Conservation (phyloP, 2,797 vertebrate genomes). For the Alfaro cultratus region DNA sequence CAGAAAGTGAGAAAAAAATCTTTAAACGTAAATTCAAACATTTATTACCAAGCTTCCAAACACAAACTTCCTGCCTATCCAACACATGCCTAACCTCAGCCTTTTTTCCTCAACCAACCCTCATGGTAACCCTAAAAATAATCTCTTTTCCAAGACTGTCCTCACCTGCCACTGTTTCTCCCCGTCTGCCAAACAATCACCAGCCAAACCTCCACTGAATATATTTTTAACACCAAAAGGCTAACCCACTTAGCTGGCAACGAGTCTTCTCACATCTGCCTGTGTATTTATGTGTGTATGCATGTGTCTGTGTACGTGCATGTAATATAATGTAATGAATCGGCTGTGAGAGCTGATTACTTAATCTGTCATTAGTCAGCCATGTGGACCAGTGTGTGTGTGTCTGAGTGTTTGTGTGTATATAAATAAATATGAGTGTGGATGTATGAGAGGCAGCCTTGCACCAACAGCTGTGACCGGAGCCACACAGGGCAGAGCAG, state of each 20-base stretch:
- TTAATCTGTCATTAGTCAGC: slow-evolving; percentile 71
- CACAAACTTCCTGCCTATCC: slow-evolving; percentile 26
- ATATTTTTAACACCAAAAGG: slow-evolving; percentile 42
- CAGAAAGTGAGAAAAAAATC: not conserved
- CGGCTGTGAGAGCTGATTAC: slow-evolving; percentile 67
- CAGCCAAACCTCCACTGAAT: slow-evolving; percentile 23
- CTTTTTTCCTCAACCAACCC: slow-evolving; percentile 29
- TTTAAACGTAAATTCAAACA: not conserved
- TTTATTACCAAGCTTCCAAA: slow-evolving; percentile 2
- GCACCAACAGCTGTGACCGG: slow-evolving; percentile 75
- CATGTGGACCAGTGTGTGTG: slow-evolving; percentile 38
- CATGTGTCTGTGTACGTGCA: slow-evolving; percentile 13
- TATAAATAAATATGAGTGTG: slow-evolving; percentile 23
- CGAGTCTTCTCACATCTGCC: slow-evolving; percentile 47
- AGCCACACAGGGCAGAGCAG: slow-evolving; percentile 65
- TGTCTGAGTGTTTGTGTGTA: not conserved
- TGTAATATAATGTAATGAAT: slow-evolving; percentile 65
- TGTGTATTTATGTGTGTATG: slow-evolving; percentile 14
- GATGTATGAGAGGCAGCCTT: slow-evolving; percentile 37
- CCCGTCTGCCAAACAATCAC: slow-evolving; percentile 17
- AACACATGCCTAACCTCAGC: slow-evolving; percentile 34
- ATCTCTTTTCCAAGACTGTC: slow-evolving; percentile 35
- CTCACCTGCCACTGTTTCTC: slow-evolving; percentile 42
- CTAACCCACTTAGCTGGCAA: slow-evolving; percentile 52
- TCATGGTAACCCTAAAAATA: slow-evolving; percentile 38